Conservation (phyloP, 1,140 invertebrate genomes). For the Apis dorsata region DNA sequence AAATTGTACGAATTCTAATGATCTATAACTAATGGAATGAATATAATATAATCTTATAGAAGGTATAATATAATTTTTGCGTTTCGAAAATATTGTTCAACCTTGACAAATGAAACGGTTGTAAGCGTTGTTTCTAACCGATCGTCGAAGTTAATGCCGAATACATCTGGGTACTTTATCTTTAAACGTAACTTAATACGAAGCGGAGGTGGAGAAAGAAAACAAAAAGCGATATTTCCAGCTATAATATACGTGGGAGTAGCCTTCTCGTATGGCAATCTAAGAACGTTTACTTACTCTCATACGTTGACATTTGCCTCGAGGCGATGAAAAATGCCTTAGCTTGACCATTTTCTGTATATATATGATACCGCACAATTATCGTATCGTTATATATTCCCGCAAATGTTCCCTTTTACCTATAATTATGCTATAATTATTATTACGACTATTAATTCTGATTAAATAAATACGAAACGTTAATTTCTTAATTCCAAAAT, state of each 20-base stretch:
- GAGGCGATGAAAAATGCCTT: conserved; percentile 1
- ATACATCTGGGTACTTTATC: conserved; percentile 35
- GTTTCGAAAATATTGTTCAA: no score
- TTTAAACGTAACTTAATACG: conserved; percentile 41
- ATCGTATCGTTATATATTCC: not conserved
- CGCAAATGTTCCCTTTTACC: not conserved
- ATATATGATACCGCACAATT: not conserved
- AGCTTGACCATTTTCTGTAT: not conserved
- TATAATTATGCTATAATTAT: no score
- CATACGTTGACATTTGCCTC: not conserved
- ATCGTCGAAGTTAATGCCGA: not conserved
- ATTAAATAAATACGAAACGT: no score
- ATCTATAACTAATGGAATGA: no score
- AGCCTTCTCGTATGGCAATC: not conserved
- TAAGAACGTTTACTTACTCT: conserved; percentile 15
- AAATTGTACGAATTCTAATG: no score
- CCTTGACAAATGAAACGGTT: no score
- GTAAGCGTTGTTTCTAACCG: not conserved
- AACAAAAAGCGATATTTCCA: conserved; percentile 38
- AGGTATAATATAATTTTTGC: no score
- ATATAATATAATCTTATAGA: no score
- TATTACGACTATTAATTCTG: no score
- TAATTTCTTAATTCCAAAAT: no score
- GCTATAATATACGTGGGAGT: not conserved
- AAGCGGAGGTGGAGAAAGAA: conserved; percentile 28